phyloP scores from a whole-genome alignment of 2,888 invertebrate genomes.

The Phania funesta region DNA sequence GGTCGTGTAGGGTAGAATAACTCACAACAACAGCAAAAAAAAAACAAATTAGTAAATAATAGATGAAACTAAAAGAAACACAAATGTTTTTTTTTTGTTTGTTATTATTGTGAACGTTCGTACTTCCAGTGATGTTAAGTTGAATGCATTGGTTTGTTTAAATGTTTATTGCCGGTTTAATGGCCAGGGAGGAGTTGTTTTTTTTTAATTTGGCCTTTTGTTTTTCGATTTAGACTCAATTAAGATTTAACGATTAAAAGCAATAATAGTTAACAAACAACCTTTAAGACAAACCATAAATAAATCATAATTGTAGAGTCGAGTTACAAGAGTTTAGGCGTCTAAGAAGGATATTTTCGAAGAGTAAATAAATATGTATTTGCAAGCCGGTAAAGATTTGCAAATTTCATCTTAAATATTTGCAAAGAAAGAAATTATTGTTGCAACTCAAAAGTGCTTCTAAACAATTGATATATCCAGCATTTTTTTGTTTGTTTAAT shows the following conservation, averaged over 20 bases:
- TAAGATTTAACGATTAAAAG: slow-evolving; percentile 52
- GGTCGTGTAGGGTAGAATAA: too few relatives aligned
- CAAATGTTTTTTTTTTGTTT: too few relatives aligned
- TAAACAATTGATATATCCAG: too few relatives aligned
- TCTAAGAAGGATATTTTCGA: background rate
- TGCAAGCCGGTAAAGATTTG: background rate
- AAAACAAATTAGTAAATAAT: slow-evolving; percentile 27
- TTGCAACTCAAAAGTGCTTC: too few relatives aligned
- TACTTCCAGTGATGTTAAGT: slow-evolving; percentile 21
- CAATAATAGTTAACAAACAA: slow-evolving; percentile 47
- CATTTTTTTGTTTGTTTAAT: too few relatives aligned
- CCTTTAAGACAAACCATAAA: slow-evolving; percentile 34
- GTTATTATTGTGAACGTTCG: background rate
- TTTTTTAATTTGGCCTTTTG: background rate
- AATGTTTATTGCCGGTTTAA: slow-evolving; percentile 45
- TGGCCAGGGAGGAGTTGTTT: slow-evolving; percentile 47
- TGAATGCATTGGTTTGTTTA: slow-evolving; percentile 1
- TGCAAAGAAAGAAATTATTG: too few relatives aligned
- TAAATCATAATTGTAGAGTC: slow-evolving; percentile 22
- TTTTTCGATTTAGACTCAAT: slow-evolving; percentile 30
- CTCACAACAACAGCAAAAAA: background rate
- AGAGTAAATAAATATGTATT: background rate
- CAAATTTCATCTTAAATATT: background rate
- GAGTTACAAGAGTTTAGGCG: background rate
- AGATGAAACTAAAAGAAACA: slow-evolving; percentile 24